phyloP scores from a whole-genome alignment of 2,797 vertebrate species.

The Pipistrellus kuhlii region DNA sequence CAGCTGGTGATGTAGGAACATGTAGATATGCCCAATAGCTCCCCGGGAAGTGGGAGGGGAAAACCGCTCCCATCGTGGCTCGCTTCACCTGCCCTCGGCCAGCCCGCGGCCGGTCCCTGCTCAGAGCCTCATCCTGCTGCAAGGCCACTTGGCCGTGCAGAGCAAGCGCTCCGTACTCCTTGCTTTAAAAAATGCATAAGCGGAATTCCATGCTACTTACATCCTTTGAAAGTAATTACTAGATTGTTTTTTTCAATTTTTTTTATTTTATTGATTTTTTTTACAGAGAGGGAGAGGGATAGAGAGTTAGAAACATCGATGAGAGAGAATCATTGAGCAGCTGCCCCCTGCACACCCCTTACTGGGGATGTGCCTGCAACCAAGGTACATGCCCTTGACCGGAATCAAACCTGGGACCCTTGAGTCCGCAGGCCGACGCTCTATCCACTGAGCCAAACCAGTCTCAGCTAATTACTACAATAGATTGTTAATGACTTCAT shows the following conservation, averaged over 20 bases:
- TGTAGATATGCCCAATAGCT: not conserved
- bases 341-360: too few species aligned
- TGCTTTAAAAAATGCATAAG: not conserved
- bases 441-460: too few species aligned
- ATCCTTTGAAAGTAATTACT: not conserved
- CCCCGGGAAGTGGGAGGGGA: not conserved
- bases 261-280: too few species aligned
- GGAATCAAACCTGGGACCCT: too few species aligned
- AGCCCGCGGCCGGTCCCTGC: fast-evolving
- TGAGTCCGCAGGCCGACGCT: too few species aligned
- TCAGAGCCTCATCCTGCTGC: not conserved
- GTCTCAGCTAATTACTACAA: not conserved
- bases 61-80: fast-evolving
- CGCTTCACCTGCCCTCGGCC: not conserved
- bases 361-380: too few species aligned
- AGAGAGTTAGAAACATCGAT: too few species aligned
- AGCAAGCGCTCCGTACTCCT: not conserved
- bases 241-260: not conserved
- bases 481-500: not conserved
- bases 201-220: not conserved
- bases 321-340: too few species aligned
- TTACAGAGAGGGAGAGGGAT: too few species aligned
- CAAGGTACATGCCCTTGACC: too few species aligned
- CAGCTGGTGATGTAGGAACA: not conserved
- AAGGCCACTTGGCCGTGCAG: not conserved